phyloP scores from a whole-genome alignment of 2,888 invertebrate species.

The Amphipoea lucens region DNA sequence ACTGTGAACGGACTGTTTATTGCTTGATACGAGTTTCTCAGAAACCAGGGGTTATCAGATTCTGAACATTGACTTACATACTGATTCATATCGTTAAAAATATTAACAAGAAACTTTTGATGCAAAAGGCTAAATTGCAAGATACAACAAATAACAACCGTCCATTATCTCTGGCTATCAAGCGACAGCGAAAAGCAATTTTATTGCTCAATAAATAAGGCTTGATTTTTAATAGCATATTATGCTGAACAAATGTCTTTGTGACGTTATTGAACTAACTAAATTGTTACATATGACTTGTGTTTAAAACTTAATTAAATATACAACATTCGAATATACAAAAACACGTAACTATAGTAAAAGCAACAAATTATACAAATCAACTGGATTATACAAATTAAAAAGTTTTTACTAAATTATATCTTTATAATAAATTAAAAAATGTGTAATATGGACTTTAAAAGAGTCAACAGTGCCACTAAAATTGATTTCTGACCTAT shows the following conservation, averaged over 20 bases:
- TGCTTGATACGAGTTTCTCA: not conserved
- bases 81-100: not conserved
- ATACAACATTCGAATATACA: constrained; percentile 36
- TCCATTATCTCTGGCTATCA: constrained; percentile 21
- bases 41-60: not conserved
- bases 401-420: constrained; percentile 12
- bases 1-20: not conserved
- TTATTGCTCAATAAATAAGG: constrained; percentile 74
- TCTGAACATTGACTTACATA: not conserved
- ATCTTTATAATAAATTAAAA: not conserved
- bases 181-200: constrained; percentile 69
- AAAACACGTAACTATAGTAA: constrained; percentile 13
- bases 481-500: constrained; percentile 20
- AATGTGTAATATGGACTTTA: constrained; percentile 1
- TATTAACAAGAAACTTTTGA: not conserved
- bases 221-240: constrained; percentile 52
- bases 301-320: constrained; percentile 19
- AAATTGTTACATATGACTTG: constrained; percentile 35
- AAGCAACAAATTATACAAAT: constrained; percentile 27
- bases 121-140: not conserved
- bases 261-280: constrained; percentile 7
- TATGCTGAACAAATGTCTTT: constrained; percentile 40
- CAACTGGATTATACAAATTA: constrained; percentile 1
- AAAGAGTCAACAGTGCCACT: constrained; percentile 38
- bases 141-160: not conserved